Evolutionary conservation across 1,140 invertebrate genomes (phyloP).

Genomic region (Drosophila malerkotliana): DNA sequence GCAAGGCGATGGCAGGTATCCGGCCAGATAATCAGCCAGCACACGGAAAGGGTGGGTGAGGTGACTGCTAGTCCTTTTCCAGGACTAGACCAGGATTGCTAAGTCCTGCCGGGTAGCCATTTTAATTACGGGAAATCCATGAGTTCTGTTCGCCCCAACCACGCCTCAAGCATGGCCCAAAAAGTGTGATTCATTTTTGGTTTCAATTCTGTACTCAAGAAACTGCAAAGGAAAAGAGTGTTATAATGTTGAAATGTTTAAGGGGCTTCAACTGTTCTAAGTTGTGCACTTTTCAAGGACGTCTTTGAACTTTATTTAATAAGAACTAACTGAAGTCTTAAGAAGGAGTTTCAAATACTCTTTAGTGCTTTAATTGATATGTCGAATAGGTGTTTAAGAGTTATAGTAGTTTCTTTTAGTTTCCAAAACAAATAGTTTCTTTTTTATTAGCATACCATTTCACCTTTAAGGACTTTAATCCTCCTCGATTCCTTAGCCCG

Average conservation of each 20-base stretch:
- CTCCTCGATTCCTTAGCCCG: slow-evolving; percentile 6
- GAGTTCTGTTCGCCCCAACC: slow-evolving; percentile 6
- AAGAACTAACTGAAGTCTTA: neutral
- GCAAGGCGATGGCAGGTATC: slow-evolving; percentile 22
- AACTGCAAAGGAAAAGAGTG: neutral
- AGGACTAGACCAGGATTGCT: slow-evolving; percentile 1
- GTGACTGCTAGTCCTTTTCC: neutral
- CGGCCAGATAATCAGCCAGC: slow-evolving; percentile 43
- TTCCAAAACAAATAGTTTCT: too few relatives aligned
- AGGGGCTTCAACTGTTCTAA: neutral
- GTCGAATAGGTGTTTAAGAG: too few relatives aligned
- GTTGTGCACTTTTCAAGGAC: neutral
- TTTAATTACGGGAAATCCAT: slow-evolving; percentile 60
- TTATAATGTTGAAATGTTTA: neutral
- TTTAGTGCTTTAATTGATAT: too few relatives aligned
- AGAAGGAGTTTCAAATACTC: neutral
- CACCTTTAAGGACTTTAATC: neutral
- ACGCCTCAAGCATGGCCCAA: slow-evolving; percentile 38
- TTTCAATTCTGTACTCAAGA: neutral
- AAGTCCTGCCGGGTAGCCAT: slow-evolving; percentile 24
- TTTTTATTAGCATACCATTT: neutral
- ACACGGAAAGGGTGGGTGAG: slow-evolving; percentile 38
- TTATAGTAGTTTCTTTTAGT: too few relatives aligned
- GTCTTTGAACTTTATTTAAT: neutral
- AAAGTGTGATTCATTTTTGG: slow-evolving; percentile 3